phyloP scores from a whole-genome alignment of 2,797 vertebrate species.

The Hippoglossus hippoglossus region DNA sequence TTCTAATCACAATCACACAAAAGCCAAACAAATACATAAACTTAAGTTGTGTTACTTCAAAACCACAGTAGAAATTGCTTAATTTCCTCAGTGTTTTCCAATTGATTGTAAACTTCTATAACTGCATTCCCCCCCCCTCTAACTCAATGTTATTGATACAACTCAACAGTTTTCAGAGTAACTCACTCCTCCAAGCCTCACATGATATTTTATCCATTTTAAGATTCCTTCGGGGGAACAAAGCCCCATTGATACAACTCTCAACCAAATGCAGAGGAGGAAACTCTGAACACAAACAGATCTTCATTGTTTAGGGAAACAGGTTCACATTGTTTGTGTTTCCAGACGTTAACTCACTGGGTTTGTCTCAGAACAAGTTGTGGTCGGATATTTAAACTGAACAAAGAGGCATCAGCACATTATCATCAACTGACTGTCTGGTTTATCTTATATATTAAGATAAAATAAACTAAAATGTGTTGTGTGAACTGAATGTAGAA shows the following conservation, averaged over 20 bases:
- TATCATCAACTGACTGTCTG: neutral
- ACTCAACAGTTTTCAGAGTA: neutral
- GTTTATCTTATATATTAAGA: neutral
- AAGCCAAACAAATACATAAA: slow-evolving; percentile 20
- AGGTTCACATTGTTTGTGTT: slow-evolving; percentile 38
- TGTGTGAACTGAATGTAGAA: too few species aligned
- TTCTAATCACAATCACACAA: slow-evolving; percentile 43
- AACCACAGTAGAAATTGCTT: slow-evolving; percentile 4
- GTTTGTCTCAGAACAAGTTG: slow-evolving; percentile 22
- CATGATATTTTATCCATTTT: slow-evolving; percentile 1
- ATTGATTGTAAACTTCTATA: neutral
- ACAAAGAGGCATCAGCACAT: slow-evolving; percentile 15
- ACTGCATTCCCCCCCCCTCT: neutral
- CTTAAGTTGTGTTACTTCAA: neutral
- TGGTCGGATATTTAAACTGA: slow-evolving; percentile 19
- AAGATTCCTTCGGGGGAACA: slow-evolving; percentile 10
- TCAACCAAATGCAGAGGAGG: slow-evolving; percentile 21
- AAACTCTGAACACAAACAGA: slow-evolving; percentile 19
- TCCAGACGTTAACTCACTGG: slow-evolving; percentile 45
- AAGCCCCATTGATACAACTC: slow-evolving; percentile 13
- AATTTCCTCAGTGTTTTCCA: slow-evolving; percentile 6
- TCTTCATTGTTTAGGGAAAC: slow-evolving; percentile 41
- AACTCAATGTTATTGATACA: neutral
- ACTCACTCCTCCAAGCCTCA: neutral
- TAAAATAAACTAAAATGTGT: neutral